Conservation (phyloP, 2,797 vertebrate genomes). For the Cossypha polioptera region DNA sequence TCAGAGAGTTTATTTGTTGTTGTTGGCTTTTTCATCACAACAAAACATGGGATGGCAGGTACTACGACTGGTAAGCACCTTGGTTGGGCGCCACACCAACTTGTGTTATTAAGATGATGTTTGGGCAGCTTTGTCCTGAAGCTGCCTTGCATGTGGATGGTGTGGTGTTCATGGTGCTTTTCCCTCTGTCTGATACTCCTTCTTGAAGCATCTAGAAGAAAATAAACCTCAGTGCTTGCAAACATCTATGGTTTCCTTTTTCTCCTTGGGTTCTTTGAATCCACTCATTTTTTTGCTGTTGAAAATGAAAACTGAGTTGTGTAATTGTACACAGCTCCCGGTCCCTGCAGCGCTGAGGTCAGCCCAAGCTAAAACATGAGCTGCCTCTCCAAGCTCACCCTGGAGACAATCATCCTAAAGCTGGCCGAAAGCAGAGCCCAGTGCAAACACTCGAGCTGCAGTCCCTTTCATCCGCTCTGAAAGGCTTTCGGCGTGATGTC, state of each 20-base stretch:
- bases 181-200: not conserved
- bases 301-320: not conserved
- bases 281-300: fast-evolving
- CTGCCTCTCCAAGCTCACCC: not conserved
- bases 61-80: fast-evolving
- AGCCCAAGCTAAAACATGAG: not conserved
- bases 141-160: not conserved
- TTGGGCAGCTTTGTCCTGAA: not conserved
- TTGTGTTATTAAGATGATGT: fast-evolving
- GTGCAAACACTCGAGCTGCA: not conserved
- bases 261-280: not conserved
- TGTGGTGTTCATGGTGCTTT: fast-evolving
- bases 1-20: not conserved
- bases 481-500: not conserved
- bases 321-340: not conserved
- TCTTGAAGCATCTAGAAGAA: not conserved
- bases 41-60: not conserved
- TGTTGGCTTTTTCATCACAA: not conserved
- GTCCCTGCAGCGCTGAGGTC: not conserved
- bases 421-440: fast-evolving
- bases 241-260: not conserved
- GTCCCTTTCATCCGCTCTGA: not conserved
- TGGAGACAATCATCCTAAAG: not conserved
- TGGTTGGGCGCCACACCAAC: fast-evolving
- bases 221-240: not conserved